Base-by-base conservation (phyloP, 2,888 invertebrate genomes). In the Ryuthela nishihirai region DNA sequence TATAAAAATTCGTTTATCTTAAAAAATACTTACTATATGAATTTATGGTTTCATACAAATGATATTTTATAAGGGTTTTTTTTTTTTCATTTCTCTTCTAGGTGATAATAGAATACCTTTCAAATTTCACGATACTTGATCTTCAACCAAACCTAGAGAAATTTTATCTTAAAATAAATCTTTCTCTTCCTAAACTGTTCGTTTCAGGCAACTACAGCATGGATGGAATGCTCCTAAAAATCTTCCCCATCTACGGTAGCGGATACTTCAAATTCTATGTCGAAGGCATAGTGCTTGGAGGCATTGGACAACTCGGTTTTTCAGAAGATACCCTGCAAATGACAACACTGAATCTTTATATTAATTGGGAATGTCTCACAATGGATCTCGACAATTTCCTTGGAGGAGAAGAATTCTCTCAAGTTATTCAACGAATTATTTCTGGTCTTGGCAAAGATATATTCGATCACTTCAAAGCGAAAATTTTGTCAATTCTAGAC, bases 381-480 rank as follows among this genome's bases (percentile, higher is more conserved):
- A 24, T 62, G 10, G 26, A 24, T 17, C 39, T 62, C 40, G 62
- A 62, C 18, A 62, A 62, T 17, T 62, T 62, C 38, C 24, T 62
- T 15, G 42, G 47, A 15, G 62, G 55, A 5, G 62, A 55, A 35
- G 40, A 25, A 20, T 56, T 62, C 21, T 38, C 55, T 2, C 23
- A 55, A 32, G 52, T 48, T 20, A 36, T 62, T 1, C 62, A 62
- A 23, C 24, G 34, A 47, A 26, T 56, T 36, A 20, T 62, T 4
- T 52, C 62, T 3, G 50, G 42, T 15, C 38, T 62, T 17, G 62
- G 62, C 10, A 47, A 44, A 29, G 55, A 54, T 48, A 46, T 62
- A 20, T 62, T 62, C 26, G 21, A 47, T 20, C 18, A 25, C 2
- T 62, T 53, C 39, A 52, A 53, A 43, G 55, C 62, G 25, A 7